phyloP scores from a whole-genome alignment of 2,888 invertebrate genomes.

The Erebia epiphron region DNA sequence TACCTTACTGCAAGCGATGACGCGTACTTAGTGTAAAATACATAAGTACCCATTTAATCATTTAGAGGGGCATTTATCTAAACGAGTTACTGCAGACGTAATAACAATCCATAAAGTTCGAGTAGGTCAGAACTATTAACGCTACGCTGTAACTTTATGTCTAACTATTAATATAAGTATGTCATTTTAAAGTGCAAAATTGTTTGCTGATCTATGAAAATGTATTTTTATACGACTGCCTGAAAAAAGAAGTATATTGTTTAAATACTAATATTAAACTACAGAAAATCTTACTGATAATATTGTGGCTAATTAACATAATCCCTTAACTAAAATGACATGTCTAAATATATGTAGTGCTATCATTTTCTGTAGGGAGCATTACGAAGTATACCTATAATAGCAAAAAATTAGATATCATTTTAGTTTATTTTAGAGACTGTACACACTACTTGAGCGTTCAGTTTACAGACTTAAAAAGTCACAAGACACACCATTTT shows the following conservation, averaged over 20 bases:
- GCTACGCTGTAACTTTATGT: constrained; percentile 32
- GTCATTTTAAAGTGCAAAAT: constrained; percentile 34
- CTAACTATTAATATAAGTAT: constrained; percentile 25
- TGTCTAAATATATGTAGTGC: neutral
- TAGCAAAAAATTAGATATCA: too few species aligned
- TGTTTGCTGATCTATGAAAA: neutral
- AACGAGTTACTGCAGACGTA: constrained; percentile 30
- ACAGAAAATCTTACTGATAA: neutral
- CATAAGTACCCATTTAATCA: constrained; percentile 10
- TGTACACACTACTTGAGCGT: neutral
- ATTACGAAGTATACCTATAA: too few species aligned
- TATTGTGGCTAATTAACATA: neutral
- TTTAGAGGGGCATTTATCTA: constrained; percentile 33
- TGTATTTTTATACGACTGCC: neutral
- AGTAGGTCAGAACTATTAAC: constrained; percentile 41
- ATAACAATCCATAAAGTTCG: constrained; percentile 38
- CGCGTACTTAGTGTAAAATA: constrained; percentile 13
- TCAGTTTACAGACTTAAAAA: too few species aligned
- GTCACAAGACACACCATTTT: too few species aligned
- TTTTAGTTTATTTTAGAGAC: too few species aligned
- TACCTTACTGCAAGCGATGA: constrained; percentile 3
- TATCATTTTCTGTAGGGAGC: neutral
- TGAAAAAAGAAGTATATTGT: too few species aligned
- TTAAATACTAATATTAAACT: neutral
- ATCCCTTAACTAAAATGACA: neutral